phyloP scores from a whole-genome alignment of 2,113 vertebrate genomes.

The Clarias batrachus region DNA sequence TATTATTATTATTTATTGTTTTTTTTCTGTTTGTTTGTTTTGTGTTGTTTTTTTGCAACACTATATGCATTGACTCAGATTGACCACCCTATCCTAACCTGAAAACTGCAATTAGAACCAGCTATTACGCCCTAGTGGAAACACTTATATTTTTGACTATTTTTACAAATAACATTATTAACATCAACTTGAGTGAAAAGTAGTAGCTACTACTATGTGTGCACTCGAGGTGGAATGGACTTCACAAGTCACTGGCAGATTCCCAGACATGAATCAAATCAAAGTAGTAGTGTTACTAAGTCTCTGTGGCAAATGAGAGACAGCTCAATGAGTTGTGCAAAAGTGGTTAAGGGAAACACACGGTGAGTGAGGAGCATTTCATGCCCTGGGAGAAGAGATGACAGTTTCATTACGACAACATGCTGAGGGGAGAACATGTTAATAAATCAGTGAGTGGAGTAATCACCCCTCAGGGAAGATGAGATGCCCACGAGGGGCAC shows the following conservation, averaged over 20 bases:
- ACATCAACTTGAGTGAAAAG: background rate
- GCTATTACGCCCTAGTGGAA: background rate
- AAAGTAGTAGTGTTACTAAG: constrained; percentile 7
- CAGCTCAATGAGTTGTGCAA: constrained; percentile 30
- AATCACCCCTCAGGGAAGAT: constrained; percentile 49
- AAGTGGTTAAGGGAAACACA: constrained; percentile 25
- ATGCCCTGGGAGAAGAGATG: constrained; percentile 33
- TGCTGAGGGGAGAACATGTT: constrained; percentile 47
- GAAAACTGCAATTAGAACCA: constrained; percentile 18
- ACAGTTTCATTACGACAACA: constrained; percentile 56
- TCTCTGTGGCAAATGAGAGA: constrained; percentile 18
- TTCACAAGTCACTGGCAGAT: background rate
- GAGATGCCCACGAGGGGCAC: constrained; percentile 37
- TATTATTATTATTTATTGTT: too few relatives aligned
- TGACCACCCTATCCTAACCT: background rate
- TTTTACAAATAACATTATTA: background rate
- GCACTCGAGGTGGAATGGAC: too few relatives aligned
- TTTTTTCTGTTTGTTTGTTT: too few relatives aligned
- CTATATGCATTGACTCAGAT: constrained; percentile 27
- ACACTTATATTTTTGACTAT: background rate
- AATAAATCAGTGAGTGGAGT: constrained; percentile 53
- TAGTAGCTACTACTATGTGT: too few relatives aligned
- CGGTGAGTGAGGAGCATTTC: constrained; percentile 35
- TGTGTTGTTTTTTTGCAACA: background rate
- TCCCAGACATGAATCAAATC: constrained; percentile 22